Evolutionary conservation across 2,113 vertebrate genomes (phyloP).

Genomic region (Nematolebias whitei): DNA sequence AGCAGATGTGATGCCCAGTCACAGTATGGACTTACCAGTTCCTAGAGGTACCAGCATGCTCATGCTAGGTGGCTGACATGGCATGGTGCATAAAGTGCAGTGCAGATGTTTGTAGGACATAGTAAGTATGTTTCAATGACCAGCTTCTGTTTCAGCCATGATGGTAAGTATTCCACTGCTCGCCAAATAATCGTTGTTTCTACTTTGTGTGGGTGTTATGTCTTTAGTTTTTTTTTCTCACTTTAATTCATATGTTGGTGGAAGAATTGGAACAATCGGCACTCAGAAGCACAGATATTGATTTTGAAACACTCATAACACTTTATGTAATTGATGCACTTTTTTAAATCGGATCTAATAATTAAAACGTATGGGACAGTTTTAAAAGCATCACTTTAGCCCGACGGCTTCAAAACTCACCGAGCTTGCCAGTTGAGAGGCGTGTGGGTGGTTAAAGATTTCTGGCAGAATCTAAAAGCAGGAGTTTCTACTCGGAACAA

Average conservation of each 20-base stretch:
- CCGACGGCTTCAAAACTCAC: neutral
- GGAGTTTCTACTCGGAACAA: neutral
- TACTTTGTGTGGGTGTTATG: slow-evolving; percentile 7
- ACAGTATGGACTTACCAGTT: slow-evolving; percentile 89
- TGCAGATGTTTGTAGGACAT: slow-evolving; percentile 46
- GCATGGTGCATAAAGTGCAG: slow-evolving; percentile 40
- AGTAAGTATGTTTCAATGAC: slow-evolving; percentile 74
- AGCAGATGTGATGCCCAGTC: slow-evolving; percentile 83
- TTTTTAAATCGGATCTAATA: slow-evolving; percentile 8
- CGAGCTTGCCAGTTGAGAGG: no score
- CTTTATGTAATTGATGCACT: neutral
- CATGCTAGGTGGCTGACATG: slow-evolving; percentile 65
- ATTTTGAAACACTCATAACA: neutral
- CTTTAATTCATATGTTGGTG: slow-evolving; percentile 1
- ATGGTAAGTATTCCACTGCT: slow-evolving; percentile 71
- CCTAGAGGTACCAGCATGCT: slow-evolving; percentile 83
- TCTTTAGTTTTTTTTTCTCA: neutral
- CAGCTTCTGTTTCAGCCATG: slow-evolving; percentile 59
- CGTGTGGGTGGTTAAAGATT: no score
- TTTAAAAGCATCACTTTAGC: neutral
- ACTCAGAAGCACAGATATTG: neutral
- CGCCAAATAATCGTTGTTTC: slow-evolving; percentile 9
- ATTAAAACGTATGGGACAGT: slow-evolving; percentile 6
- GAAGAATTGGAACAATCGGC: neutral
- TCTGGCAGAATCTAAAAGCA: neutral